Conservation (phyloP, 2,113 vertebrate genomes). For the Promerops cafer region DNA sequence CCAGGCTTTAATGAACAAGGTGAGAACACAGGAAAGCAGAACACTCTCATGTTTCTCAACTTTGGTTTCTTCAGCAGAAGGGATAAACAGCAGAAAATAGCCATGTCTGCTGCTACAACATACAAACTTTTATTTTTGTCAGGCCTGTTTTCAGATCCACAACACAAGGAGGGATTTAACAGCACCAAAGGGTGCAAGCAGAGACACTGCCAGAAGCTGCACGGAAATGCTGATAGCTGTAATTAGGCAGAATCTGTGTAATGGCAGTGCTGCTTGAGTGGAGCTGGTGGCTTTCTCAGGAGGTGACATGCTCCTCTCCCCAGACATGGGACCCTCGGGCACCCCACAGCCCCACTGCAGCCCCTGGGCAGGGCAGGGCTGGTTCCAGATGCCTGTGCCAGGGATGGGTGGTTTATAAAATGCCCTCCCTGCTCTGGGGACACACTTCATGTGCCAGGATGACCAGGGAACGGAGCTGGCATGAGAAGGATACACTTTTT, state of each 20-base stretch:
- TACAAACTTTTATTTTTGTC: not conserved
- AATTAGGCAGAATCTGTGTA: not conserved
- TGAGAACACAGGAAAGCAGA: conserved; percentile 11
- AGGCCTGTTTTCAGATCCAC: not conserved
- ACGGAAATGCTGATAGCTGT: fast-evolving
- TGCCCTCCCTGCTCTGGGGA: not conserved
- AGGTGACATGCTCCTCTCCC: not conserved
- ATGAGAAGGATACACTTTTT: not conserved
- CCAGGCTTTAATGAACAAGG: conserved; percentile 13
- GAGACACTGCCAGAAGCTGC: not conserved
- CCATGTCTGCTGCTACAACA: not conserved
- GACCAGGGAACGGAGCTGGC: fast-evolving
- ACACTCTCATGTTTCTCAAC: not conserved
- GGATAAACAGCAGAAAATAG: not conserved
- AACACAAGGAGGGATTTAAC: not conserved
- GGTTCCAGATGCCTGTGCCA: not conserved
- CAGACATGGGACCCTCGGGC: fast-evolving
- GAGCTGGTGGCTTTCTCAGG: not conserved
- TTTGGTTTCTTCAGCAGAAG: not conserved
- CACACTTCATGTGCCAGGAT: not conserved
- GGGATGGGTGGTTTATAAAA: not conserved
- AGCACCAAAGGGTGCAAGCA: not conserved
- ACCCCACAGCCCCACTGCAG: fast-evolving
- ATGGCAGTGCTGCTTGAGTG: not conserved
- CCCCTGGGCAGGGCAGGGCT: not conserved